Conservation (phyloP, 2,797 vertebrate species). For the Delichon dasypus region DNA sequence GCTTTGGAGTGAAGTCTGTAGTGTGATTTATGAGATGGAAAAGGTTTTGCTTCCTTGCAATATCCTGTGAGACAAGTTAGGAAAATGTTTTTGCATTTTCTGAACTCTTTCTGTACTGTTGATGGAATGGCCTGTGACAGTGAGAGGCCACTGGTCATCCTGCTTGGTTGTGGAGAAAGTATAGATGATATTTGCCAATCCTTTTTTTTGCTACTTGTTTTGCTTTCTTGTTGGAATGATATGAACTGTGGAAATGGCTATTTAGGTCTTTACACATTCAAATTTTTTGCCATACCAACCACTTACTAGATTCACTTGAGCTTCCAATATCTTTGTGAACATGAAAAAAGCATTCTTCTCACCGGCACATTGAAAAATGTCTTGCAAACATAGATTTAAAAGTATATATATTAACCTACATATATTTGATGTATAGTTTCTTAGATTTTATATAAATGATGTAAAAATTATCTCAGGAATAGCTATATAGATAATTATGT, state of each 20-base stretch:
- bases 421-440: not conserved
- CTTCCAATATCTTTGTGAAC: not conserved
- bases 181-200: not conserved
- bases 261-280: not conserved
- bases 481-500: not conserved
- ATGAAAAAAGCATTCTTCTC: not conserved
- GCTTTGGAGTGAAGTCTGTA: not conserved
- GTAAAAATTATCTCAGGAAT: not conserved
- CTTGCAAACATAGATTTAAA: not conserved
- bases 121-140: not conserved
- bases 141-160: not conserved
- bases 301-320: not conserved
- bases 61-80: not conserved
- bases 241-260: not conserved
- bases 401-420: not conserved
- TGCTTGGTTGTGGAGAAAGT: not conserved
- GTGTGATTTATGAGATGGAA: not conserved
- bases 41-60: not conserved
- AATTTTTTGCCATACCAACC: not conserved
- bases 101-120: not conserved
- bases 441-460: rapidly evolving
- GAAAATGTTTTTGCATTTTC: not conserved
- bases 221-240: not conserved
- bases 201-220: not conserved
- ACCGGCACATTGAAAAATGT: not conserved